Evolutionary conservation across 2,797 vertebrate species (phyloP).

Genomic region (Odontamblyopus rebecca): DNA sequence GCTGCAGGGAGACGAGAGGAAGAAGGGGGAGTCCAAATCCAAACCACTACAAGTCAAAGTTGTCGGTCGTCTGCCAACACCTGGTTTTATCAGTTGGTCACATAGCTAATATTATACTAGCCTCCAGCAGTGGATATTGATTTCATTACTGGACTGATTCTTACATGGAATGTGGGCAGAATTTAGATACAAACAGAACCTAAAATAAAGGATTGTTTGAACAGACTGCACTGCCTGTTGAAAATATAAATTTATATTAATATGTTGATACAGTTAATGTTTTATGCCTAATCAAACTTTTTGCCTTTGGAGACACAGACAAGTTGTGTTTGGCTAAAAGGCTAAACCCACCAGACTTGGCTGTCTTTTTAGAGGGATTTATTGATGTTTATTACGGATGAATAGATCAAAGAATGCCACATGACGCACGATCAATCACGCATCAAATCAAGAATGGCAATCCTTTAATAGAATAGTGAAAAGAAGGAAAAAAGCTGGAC

Average conservation of each 20-base stretch:
- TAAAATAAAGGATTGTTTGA: constrained; percentile 21
- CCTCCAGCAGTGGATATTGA: constrained; percentile 64
- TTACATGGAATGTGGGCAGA: constrained; percentile 43
- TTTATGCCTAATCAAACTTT: neutral
- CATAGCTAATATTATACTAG: constrained; percentile 60
- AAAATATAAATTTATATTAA: constrained; percentile 16
- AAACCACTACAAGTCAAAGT: constrained; percentile 78
- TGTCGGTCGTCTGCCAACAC: constrained; percentile 67
- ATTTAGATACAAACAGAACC: constrained; percentile 41
- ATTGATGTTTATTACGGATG: constrained; percentile 99
- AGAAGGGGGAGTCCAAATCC: constrained; percentile 66
- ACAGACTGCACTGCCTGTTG: constrained; percentile 19
- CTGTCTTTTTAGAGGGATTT: constrained; percentile 95
- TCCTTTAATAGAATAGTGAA: constrained; percentile 97
- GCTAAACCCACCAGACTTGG: constrained; percentile 88
- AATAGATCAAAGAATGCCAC: constrained; percentile 98
- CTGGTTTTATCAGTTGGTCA: constrained; percentile 71
- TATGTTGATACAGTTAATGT: neutral
- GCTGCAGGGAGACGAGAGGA: constrained; percentile 66
- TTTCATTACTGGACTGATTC: constrained; percentile 54
- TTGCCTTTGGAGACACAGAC: constrained; percentile 77
- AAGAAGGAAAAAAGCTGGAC: constrained; percentile 84
- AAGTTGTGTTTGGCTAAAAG: constrained; percentile 81
- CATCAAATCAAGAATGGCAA: constrained; percentile 99
- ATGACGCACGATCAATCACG: constrained; percentile 99